Percentiles rank a stretch among this genome's conserved stretches.
Evolutionary conservation across 2,113 vertebrate genomes (phyloP).

Genomic region (Chauna torquata): DNA sequence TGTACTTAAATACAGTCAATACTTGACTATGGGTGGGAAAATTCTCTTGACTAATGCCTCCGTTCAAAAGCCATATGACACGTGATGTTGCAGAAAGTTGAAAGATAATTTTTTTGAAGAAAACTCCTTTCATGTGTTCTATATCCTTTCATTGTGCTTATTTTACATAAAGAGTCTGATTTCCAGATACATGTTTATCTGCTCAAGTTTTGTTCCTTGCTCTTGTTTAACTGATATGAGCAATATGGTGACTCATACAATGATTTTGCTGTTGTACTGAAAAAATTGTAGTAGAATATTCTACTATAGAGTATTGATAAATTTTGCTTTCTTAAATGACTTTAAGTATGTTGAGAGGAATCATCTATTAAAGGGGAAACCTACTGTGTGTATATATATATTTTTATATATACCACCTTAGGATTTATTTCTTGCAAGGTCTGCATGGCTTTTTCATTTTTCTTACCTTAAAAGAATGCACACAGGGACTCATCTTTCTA

Average conservation of each 20-base stretch:
- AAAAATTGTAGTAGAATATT: slow-evolving; percentile 32
- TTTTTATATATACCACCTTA: slow-evolving; percentile 3
- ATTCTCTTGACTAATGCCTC: slow-evolving; percentile 32
- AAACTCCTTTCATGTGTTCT: slow-evolving; percentile 20
- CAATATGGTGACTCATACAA: slow-evolving; percentile 11
- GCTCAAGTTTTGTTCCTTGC: slow-evolving; percentile 29
- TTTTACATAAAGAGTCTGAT: slow-evolving; percentile 16
- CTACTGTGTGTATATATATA: not conserved
- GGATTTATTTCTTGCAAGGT: slow-evolving; percentile 46
- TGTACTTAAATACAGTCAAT: slow-evolving; percentile 44
- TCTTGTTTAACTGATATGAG: slow-evolving; percentile 31
- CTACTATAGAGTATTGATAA: slow-evolving; percentile 31
- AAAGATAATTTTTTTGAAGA: slow-evolving; percentile 28
- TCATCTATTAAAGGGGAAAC: slow-evolving; percentile 4
- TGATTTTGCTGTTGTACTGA: slow-evolving; percentile 22
- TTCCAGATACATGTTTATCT: not conserved
- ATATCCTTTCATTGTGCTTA: not conserved
- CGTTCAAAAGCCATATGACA: slow-evolving; percentile 59
- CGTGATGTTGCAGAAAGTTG: not conserved
- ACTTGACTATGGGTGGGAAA: slow-evolving; percentile 15
- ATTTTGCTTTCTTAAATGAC: slow-evolving; percentile 27
- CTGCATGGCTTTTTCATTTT: slow-evolving; percentile 70
- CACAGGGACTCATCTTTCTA: slow-evolving; percentile 58
- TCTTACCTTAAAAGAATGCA: slow-evolving; percentile 72
- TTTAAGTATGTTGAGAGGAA: not conserved